Conservation (phyloP, 2,797 vertebrate species). For the Pogonophryne albipinna region DNA sequence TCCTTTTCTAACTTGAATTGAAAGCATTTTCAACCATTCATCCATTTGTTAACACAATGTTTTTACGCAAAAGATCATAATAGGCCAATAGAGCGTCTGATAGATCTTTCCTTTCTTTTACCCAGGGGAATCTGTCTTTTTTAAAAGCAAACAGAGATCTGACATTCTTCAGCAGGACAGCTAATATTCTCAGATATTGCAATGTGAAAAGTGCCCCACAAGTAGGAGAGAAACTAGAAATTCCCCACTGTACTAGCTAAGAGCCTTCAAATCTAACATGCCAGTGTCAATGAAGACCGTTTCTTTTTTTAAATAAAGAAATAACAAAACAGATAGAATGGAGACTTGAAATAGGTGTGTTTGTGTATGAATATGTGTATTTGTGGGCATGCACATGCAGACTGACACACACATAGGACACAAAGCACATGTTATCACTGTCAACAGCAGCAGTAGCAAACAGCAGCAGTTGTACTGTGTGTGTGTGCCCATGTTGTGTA, state of each 20-base stretch:
- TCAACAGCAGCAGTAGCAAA: constrained; percentile 75
- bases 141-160: constrained; percentile 57
- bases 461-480: constrained; percentile 66
- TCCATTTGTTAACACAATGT: constrained; percentile 34
- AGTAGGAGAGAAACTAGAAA: constrained; percentile 86
- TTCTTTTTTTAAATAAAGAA: constrained; percentile 59
- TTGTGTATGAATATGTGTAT: constrained; percentile 40
- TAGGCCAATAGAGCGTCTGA: constrained; percentile 30
- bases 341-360: constrained; percentile 66
- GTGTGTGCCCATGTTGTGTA: constrained; percentile 28
- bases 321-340: constrained; percentile 32
- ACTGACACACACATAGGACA: constrained; percentile 59
- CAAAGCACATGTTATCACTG: constrained; percentile 82
- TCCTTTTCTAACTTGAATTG: constrained; percentile 18
- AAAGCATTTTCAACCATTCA: constrained; percentile 20
- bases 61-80: constrained; percentile 35
- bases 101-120: constrained; percentile 16
- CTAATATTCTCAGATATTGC: constrained; percentile 76
- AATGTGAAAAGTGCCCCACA: constrained; percentile 84
- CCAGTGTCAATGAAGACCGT: constrained; percentile 77
- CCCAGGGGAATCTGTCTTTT: constrained; percentile 30
- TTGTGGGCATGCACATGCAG: constrained; percentile 13
- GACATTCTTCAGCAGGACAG: constrained; percentile 72
- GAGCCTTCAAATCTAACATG: constrained; percentile 81
- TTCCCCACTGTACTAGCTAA: constrained; percentile 79